A percentile compares a stretch with the other conserved stretches of the same genome.
phyloP scores from a whole-genome alignment of 2,113 vertebrate species.

The Eudorcas thomsonii region DNA sequence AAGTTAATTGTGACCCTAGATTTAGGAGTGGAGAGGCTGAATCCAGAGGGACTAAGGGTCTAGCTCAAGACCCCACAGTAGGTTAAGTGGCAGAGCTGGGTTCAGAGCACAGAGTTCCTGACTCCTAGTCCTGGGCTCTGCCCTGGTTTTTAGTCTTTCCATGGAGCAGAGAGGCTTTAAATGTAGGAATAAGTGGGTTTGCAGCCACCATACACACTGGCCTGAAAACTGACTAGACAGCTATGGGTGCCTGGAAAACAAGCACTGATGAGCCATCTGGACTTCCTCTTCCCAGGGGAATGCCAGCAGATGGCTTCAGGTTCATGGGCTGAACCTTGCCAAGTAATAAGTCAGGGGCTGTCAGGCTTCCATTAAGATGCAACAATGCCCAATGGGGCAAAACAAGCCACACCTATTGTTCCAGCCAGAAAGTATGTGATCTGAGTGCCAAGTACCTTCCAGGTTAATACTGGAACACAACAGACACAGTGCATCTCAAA shows the following conservation, averaged over 20 bases:
- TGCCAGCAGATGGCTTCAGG: not conserved
- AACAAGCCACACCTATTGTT: not conserved
- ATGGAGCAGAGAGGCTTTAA: not conserved
- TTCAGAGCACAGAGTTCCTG: not conserved
- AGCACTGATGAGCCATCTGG: conserved; percentile 14
- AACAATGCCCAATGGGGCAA: not conserved
- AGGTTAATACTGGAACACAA: not conserved
- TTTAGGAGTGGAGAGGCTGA: not conserved
- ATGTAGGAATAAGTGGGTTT: not conserved
- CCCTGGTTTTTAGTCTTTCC: not conserved
- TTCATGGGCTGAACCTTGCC: not conserved
- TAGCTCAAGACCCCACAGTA: not conserved
- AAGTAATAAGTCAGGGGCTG: not conserved
- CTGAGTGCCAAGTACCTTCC: not conserved
- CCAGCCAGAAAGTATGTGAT: not conserved
- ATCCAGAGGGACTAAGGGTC: not conserved
- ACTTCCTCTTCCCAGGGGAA: not conserved
- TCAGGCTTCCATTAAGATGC: not conserved
- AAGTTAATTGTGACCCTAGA: not conserved
- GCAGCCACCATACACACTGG: not conserved
- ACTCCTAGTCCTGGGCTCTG: not conserved
- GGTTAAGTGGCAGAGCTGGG: not conserved
- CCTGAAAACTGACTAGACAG: not conserved
- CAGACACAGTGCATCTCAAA: not conserved
- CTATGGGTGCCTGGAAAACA: not conserved